Evolutionary conservation across 1,140 invertebrate genomes (phyloP).

Genomic region (Magallana ariakensis): DNA sequence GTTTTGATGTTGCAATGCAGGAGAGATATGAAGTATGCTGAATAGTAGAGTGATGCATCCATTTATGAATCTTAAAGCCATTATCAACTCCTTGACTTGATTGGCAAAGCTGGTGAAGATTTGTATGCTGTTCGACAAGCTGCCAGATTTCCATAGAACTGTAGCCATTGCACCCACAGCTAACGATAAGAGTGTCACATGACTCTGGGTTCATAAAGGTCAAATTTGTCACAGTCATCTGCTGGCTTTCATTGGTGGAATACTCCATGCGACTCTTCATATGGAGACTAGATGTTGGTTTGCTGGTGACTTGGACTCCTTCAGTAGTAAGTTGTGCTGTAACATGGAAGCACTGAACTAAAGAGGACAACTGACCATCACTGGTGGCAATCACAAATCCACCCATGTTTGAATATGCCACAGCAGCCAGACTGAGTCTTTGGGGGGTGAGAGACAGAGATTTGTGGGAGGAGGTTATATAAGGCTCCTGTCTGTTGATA

Average conservation of each 20-base stretch:
- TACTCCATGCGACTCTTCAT: slow-evolving; percentile 83
- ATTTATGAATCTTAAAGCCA: slow-evolving; percentile 84
- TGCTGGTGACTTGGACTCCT: slow-evolving; percentile 82
- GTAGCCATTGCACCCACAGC: slow-evolving; percentile 81
- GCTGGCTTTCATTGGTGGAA: slow-evolving; percentile 60
- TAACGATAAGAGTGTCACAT: slow-evolving; percentile 89
- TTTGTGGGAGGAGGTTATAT: slow-evolving; percentile 79
- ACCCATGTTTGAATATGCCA: slow-evolving; percentile 83
- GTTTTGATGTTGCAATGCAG: slow-evolving; percentile 74
- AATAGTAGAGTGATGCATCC: slow-evolving; percentile 82
- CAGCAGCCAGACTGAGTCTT: slow-evolving; percentile 87
- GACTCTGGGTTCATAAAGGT: slow-evolving; percentile 90
- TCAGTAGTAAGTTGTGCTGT: slow-evolving; percentile 71
- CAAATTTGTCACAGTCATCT: slow-evolving; percentile 84
- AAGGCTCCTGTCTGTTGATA: slow-evolving; percentile 58
- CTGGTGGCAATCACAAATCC: slow-evolving; percentile 88
- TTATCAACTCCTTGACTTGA: slow-evolving; percentile 81
- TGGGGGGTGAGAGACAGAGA: slow-evolving; percentile 87
- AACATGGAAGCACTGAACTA: slow-evolving; percentile 88
- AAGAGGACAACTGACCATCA: slow-evolving; percentile 85
- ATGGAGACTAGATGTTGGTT: slow-evolving; percentile 91
- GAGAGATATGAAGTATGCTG: slow-evolving; percentile 71
- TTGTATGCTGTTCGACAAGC: slow-evolving; percentile 88
- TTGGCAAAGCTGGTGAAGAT: slow-evolving; percentile 88
- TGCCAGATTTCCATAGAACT: slow-evolving; percentile 93